Evolutionary conservation across 2,113 vertebrate genomes (phyloP).

Genomic region (Amazona vittata): DNA sequence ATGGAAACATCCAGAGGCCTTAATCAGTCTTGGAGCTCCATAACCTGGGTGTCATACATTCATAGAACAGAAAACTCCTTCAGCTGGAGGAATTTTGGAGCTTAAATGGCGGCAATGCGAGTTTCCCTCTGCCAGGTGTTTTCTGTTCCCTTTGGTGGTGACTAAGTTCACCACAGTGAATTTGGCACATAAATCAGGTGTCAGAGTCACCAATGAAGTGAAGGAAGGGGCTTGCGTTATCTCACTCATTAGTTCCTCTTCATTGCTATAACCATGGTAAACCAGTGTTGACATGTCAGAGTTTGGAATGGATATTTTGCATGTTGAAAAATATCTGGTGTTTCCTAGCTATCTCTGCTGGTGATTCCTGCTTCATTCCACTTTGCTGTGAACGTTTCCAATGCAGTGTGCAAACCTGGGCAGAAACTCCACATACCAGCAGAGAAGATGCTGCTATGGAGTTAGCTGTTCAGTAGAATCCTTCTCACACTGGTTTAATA

Average conservation of each 20-base stretch:
- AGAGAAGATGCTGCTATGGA: neutral
- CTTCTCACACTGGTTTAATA: slow-evolving; percentile 16
- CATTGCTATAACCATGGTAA: neutral
- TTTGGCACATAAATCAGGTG: neutral
- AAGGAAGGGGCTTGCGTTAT: neutral
- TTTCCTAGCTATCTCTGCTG: neutral
- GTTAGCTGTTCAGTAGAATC: neutral
- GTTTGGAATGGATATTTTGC: neutral
- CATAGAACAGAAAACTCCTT: neutral
- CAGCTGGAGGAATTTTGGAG: neutral
- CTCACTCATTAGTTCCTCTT: neutral
- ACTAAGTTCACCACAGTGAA: neutral
- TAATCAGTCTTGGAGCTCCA: neutral
- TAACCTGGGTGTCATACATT: neutral
- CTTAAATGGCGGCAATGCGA: neutral
- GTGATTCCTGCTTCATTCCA: neutral
- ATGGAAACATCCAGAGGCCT: neutral
- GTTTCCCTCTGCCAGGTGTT: slow-evolving; percentile 6
- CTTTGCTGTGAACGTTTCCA: neutral
- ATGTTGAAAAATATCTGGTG: neutral
- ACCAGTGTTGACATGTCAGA: neutral
- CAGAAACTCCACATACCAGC: neutral
- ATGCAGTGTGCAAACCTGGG: neutral
- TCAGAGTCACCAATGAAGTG: neutral
- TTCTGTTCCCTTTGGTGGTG: neutral